Conservation (phyloP, 2,113 vertebrate genomes). For the Nerophis ophidion region DNA sequence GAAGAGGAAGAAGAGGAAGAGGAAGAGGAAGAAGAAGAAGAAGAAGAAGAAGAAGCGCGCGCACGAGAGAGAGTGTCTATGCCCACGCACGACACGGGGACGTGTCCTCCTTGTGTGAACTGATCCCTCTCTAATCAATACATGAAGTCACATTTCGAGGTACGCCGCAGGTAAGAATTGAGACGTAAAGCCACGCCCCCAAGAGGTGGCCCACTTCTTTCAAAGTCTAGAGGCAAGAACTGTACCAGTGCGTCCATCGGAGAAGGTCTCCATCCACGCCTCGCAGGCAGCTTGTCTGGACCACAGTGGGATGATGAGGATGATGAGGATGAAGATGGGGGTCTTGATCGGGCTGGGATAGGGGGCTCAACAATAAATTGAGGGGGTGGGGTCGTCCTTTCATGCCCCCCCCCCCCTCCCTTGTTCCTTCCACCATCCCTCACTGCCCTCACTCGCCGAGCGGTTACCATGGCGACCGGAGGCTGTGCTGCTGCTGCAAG, state of each 20-base stretch:
- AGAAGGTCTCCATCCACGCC: constrained; percentile 83
- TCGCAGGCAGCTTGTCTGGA: constrained; percentile 77
- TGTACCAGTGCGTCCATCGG: constrained; percentile 87
- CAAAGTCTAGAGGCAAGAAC: constrained; percentile 13
- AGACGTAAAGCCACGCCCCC: too few species aligned
- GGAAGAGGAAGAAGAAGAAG: constrained; percentile 14
- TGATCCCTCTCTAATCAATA: constrained; percentile 74
- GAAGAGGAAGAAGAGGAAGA: constrained; percentile 39
- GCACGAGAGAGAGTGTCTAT: constrained; percentile 20
- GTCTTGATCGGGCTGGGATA: constrained; percentile 35
- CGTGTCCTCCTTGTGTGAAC: constrained; percentile 57
- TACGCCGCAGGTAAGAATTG: too few species aligned
- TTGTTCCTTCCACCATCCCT: constrained; percentile 60
- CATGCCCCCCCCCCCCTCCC: constrained; percentile 42
- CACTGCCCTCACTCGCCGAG: constrained; percentile 69
- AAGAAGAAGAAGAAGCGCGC: background rate
- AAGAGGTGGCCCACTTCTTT: too few species aligned
- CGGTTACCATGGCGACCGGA: constrained; percentile 71
- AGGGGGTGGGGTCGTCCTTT: constrained; percentile 61
- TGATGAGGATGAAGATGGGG: constrained; percentile 20
- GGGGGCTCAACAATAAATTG: constrained; percentile 65
- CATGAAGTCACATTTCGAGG: too few species aligned
- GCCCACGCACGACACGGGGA: constrained; percentile 64
- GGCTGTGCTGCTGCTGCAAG: constrained; percentile 52
- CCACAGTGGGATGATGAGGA: constrained; percentile 67